phyloP scores from a whole-genome alignment of 2,797 vertebrate species.

The Brotula barbata region DNA sequence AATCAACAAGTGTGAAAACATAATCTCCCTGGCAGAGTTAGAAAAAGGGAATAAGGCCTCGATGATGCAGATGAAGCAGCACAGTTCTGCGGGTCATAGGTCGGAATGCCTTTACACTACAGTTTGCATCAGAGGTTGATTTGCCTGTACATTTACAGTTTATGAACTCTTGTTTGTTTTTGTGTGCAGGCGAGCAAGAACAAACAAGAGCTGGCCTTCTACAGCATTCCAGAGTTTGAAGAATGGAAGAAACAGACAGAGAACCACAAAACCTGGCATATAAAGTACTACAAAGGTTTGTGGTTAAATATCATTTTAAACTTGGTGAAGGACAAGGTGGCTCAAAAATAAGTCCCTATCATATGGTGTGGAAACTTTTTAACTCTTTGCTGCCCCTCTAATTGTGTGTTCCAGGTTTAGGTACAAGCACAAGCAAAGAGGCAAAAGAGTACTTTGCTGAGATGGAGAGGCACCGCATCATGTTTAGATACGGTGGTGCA shows the following conservation, averaged over 20 bases:
- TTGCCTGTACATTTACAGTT: too few relatives aligned
- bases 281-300: slow-evolving; percentile 99
- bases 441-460: slow-evolving; percentile 98
- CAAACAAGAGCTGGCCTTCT: slow-evolving; percentile 90
- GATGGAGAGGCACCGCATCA: slow-evolving; percentile 93
- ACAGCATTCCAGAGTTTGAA: slow-evolving; percentile 96
- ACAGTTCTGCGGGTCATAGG: too few relatives aligned
- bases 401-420: slow-evolving; percentile 85
- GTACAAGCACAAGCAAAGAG: slow-evolving; percentile 97
- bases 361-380: too few relatives aligned
- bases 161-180: neutral
- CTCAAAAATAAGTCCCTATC: slow-evolving; percentile 71
- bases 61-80: too few relatives aligned
- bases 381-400: too few relatives aligned
- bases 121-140: too few relatives aligned
- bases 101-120: too few relatives aligned
- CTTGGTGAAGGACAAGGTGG: too few relatives aligned
- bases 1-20: too few relatives aligned
- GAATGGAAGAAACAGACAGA: slow-evolving; percentile 91
- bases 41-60: too few relatives aligned
- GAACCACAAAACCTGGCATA: slow-evolving; percentile 91
- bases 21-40: too few relatives aligned
- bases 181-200: slow-evolving; percentile 88
- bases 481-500: slow-evolving; percentile 92
- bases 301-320: too few relatives aligned